phyloP scores from a whole-genome alignment of 2,888 invertebrate species.

The Cantharis flavilabris region DNA sequence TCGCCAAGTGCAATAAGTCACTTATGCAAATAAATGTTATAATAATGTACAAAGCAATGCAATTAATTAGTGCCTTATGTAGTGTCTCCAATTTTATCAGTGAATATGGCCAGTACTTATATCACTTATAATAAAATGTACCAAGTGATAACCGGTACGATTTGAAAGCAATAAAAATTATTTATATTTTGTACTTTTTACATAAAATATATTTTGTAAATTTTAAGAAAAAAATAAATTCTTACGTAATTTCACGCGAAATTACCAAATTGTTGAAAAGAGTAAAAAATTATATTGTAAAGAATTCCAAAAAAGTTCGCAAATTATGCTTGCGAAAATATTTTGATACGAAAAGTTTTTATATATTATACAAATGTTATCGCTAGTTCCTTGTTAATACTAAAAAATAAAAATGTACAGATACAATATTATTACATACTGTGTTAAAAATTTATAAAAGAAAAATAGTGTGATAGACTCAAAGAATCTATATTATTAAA shows the following conservation, averaged over 20 bases:
- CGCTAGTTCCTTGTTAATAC: not conserved
- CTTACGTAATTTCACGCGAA: not conserved
- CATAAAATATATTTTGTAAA: not conserved
- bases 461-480: not conserved
- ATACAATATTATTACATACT: not conserved
- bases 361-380: not conserved
- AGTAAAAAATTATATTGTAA: not conserved
- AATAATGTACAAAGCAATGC: conserved; percentile 24
- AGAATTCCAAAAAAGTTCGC: not conserved
- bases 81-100: conserved; percentile 19
- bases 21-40: conserved; percentile 4
- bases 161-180: not conserved
- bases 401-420: not conserved
- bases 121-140: not conserved
- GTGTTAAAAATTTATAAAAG: not conserved
- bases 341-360: not conserved
- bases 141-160: not conserved
- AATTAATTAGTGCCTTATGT: conserved; percentile 24
- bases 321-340: not conserved
- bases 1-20: conserved; percentile 25
- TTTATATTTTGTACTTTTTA: not conserved
- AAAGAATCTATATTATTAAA: not conserved
- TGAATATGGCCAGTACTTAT: conserved; percentile 22
- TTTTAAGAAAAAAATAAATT: not conserved
- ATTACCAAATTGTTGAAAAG: not conserved